These are phyloP conservation scores for Otis tarda DNA, from an alignment of 2,113 vertebrate genomes.

Conservation along the genomic window DNA sequence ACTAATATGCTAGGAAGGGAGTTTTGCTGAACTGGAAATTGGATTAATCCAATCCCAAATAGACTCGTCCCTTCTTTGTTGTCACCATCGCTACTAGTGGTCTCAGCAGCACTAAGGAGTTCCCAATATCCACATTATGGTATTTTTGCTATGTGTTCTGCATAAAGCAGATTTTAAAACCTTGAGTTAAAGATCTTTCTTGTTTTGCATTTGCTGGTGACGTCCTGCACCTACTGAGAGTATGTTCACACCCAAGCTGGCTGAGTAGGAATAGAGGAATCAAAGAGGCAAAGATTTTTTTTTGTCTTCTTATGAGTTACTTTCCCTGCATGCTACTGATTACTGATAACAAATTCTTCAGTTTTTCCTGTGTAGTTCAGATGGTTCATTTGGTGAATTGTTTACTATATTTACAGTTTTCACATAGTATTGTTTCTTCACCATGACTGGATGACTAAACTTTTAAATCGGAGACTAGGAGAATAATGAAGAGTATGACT, in stretches of 20 bases:
- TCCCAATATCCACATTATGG: not conserved
- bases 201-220: not conserved
- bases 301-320: not conserved
- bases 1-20: not conserved
- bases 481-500: slow-evolving; percentile 12
- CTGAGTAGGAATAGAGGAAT: not conserved
- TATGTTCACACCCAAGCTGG: not conserved
- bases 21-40: not conserved
- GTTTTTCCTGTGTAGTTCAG: not conserved
- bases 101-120: not conserved
- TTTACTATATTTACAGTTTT: not conserved
- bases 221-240: not conserved
- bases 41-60: not conserved
- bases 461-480: slow-evolving; percentile 1
- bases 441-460: slow-evolving; percentile 3
- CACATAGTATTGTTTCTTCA: not conserved
- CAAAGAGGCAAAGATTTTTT: not conserved
- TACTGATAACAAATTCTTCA: not conserved
- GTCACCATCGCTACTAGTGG: not conserved
- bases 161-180: not conserved
- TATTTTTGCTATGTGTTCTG: not conserved
- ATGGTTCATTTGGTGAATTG: not conserved
- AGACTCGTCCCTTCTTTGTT: not conserved
- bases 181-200: not conserved
- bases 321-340: not conserved